Percentiles rank a stretch among this genome's conserved stretches.
Evolutionary conservation across 2,888 invertebrate species (phyloP).

Genomic region (Escarpia spicata): DNA sequence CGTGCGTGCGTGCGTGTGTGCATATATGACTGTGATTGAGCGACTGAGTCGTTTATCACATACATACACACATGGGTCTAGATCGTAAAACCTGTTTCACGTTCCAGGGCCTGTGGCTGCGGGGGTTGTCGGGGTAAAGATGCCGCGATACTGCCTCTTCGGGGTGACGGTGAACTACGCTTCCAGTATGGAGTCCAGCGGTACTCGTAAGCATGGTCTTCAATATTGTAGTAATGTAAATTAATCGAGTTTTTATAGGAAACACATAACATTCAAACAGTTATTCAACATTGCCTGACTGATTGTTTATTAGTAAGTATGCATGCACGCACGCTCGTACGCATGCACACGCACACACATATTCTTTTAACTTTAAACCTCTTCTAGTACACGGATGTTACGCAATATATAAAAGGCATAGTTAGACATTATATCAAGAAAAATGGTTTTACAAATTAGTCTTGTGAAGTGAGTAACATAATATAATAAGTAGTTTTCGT

Average conservation of each 20-base stretch:
- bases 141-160: not conserved
- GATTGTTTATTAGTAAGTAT: too few species aligned
- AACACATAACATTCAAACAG: not conserved
- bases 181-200: not conserved
- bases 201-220: not conserved
- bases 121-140: not conserved
- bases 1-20: too few species aligned
- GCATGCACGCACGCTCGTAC: too few species aligned
- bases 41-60: not conserved
- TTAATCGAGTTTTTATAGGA: not conserved
- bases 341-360: too few species aligned
- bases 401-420: not conserved
- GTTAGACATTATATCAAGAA: too few species aligned
- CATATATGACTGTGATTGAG: too few species aligned
- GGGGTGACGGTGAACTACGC: constrained; percentile 1
- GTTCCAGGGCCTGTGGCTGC: not conserved
- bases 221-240: not conserved
- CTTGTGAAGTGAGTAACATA: too few species aligned
- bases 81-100: not conserved
- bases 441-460: too few species aligned
- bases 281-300: too few species aligned
- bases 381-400: not conserved
- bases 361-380: not conserved
- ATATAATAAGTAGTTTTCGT: too few species aligned
- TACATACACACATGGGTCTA: not conserved